phyloP scores from a whole-genome alignment of 1,140 invertebrate species.

The Zaprionus tsacasi region DNA sequence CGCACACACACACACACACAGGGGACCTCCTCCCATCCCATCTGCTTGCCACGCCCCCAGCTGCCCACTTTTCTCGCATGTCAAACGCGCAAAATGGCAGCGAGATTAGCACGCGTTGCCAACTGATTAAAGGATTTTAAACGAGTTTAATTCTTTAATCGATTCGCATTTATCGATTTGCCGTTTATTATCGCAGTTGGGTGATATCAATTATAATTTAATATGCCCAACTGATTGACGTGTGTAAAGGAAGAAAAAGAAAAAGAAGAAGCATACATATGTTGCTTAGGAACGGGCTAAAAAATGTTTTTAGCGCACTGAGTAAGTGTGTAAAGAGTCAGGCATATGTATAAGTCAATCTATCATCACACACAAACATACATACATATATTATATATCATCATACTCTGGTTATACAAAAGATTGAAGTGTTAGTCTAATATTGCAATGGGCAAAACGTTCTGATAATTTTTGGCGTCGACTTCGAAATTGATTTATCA shows the following conservation, averaged over 20 bases:
- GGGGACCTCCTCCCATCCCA: conserved; percentile 28
- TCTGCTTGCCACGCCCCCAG: background rate
- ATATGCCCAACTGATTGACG: background rate
- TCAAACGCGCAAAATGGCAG: background rate
- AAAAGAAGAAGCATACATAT: background rate
- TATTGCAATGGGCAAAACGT: background rate
- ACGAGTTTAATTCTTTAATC: conserved; percentile 1
- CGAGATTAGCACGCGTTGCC: background rate
- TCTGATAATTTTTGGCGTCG: background rate
- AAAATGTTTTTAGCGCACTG: no score
- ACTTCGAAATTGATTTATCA: conserved; percentile 10
- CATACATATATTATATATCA: background rate
- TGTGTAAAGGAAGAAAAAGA: no score
- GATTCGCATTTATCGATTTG: background rate
- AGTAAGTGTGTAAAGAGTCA: no score
- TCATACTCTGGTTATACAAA: background rate
- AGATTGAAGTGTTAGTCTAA: conserved; percentile 1
- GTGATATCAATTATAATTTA: background rate
- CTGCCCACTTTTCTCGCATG: background rate
- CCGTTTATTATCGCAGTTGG: background rate
- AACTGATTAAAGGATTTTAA: background rate
- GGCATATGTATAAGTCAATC: background rate
- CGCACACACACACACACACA: conserved; percentile 50
- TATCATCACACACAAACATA: background rate
- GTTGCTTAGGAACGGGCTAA: background rate